Evolutionary conservation across 2,888 invertebrate genomes (phyloP), one percentile per base, ranked within the genome.

Genomic region (Drosophila neutralis): DNA sequence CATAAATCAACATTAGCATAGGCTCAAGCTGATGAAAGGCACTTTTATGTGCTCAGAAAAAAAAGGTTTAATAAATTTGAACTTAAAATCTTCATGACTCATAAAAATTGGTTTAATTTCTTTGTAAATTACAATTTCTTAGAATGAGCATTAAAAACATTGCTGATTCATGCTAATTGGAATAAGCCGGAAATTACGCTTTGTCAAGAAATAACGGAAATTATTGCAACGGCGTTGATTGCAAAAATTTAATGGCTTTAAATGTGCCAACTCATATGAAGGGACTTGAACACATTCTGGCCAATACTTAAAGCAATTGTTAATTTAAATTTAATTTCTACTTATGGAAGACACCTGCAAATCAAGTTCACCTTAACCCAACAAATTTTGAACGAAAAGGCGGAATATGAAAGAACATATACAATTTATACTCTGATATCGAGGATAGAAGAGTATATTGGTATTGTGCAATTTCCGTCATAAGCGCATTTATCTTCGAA

Each of bases 1-100:
- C 89, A 85, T 85, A 89, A 87, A 85, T 85, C 84, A 87, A 75
- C 77, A 79, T 85, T 87, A 73, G 84, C 62, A 73, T 52, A 40
- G 59, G 65, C 60, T 38, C 57, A 52, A 33, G 56, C 71, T 58
- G 71, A 67, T 76, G 80, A 78, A 80, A 80, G 57, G 53, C 31
- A n/a, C 54, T 53, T 40, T 54, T 42, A 36, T n/a, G 36, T 21
- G 11, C 11, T 21, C 11, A n/a, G 29, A 40, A 36, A 38, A 56
- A 27, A 27, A 2, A 21, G 24, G n/a, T 24, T 36, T 61, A 36
- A 52, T 40, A 58, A 53, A 58, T 53, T 48, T 15, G 53, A 63
- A 53, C 18, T 54, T 0, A 18, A 58, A 48, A 60, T 70, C 45
- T 60, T 54, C 53, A 56, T 61, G 66, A 76, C 49, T 67, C 77